Base-by-base conservation (phyloP, 1,140 invertebrate species). In the Formica selysi region DNA sequence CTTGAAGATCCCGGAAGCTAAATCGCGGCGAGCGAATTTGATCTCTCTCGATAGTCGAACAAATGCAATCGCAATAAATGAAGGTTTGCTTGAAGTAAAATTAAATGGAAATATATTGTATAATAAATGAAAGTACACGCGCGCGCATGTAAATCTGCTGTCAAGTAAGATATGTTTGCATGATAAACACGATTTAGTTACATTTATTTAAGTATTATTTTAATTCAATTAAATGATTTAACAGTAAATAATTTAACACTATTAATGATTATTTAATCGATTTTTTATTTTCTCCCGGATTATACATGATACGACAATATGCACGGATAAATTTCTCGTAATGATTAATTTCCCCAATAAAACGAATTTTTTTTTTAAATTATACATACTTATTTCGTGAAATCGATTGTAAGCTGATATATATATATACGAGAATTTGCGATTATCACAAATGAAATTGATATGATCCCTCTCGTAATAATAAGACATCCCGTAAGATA, bases 21-120 rank as follows among this genome's bases (percentile, higher is more conserved):
- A 51, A 70, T 70, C 76, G n/a, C 54, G 19, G 76, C 29, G 10
- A 48, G 22, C 32, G 22, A 4, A 67, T 87, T 38, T 38, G 13
- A 38, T 57, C n/a, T 54, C 8, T 80, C 16, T 68, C 76, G 29
- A 44, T 48, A 70, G 13, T 51, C 19, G 44, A 78, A 76, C 51
- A 86, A 87, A 87, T 86, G 64, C 67, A 62, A 41, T 32, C 59
- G 19, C 41, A 26, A 87, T 54, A 87, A 61, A 79, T 44, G 71
- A 65, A 54, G 29, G 48, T 76, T 26, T 59, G 44, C 76, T 80
- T 36, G 5, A 78, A 51, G 19, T 32, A 32, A 13, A 16, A 44
- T 41, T 41, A 38, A 38, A 19, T 36, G 36, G 16, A 57, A 57
- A 48, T 73, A 16, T 32, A 19, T 41, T 5, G 48, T 51, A 61